Base-by-base conservation (phyloP, 2,113 vertebrate genomes). In the Cyanocitta stelleri region DNA sequence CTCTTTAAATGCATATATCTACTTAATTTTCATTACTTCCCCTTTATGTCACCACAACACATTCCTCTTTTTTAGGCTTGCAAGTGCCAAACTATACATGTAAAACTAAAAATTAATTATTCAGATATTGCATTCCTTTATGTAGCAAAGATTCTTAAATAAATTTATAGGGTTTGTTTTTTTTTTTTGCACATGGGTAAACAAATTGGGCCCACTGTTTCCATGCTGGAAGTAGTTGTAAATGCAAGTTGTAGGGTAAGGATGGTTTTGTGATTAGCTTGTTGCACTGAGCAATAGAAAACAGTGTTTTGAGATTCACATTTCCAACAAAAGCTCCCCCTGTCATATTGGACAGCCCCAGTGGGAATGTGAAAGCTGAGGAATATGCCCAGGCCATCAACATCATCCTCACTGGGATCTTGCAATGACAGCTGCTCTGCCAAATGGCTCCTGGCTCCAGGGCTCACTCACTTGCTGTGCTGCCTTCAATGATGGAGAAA, bases 1-100 rank as follows among this genome's bases (percentile, higher is more conserved):
- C 80, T 87, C 48, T 90, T 87, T 59, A 92, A 89, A 95, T 51
- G 6, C 39, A 74, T 48, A 37, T 48, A 68, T 41, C 66, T 72
- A 85, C 49, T 75, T 92, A 78, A 85, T 89, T 96, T 91, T 75
- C 84, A 82, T 89, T 93, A 79, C 7, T 87, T 89, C 74, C 16
- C 44, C 11, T 66, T 78, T 48, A 88, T 63, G 56, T 75, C 72
- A 93, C 61, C 35, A 85, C 41, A 88, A 61, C 22, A 80, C 6
- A 11, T 61, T 58, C 3, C 23, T 13, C 21, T 7, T 51, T 54
- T 68, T 52, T 33, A 37, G 32, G 29, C 9, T 75, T 78, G 32
- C 20, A 89, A 78, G 76, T 68, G 13, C 52, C 43, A 81, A 94
- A 33, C 9, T 24, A 1, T 16, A 77, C 62, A 24, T 44, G 16